These are phyloP conservation scores for Sciurus carolinensis DNA, from an alignment of 2,797 vertebrate species.

Conservation along the genomic window DNA sequence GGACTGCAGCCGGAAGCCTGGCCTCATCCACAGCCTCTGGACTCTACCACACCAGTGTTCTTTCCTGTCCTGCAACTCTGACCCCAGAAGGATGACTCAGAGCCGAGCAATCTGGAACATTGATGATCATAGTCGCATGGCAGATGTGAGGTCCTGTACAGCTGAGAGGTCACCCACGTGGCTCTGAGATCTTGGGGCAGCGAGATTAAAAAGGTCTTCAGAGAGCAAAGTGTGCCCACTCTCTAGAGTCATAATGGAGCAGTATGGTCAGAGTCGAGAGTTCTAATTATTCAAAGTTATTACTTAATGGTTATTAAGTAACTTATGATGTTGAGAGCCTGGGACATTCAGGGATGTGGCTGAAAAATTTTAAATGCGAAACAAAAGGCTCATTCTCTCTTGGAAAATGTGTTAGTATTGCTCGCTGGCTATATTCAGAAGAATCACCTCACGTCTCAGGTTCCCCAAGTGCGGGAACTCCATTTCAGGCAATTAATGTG, in stretches of 20 bases:
- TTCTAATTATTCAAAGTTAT: not conserved
- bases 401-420: accelerated
- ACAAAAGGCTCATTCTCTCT: no score
- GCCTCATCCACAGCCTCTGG: accelerated
- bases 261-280: not conserved
- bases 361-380: not conserved
- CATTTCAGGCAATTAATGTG: not conserved
- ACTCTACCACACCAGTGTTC: no score
- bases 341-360: not conserved
- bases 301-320: not conserved
- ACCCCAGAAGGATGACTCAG: not conserved
- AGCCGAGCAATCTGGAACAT: not conserved
- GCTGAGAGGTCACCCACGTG: not conserved
- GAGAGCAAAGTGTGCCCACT: no score
- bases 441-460: not conserved
- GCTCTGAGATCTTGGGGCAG: no score
- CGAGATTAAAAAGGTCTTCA: no score
- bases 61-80: not conserved
- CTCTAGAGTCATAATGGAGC: no score
- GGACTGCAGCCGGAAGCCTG: accelerated
- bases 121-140: no score
- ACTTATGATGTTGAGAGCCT: not conserved
- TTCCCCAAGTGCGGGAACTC: not conserved
- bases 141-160: not conserved
- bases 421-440: not conserved